phyloP scores from a whole-genome alignment of 2,888 invertebrate species.

The Drosophila meridionalis region DNA sequence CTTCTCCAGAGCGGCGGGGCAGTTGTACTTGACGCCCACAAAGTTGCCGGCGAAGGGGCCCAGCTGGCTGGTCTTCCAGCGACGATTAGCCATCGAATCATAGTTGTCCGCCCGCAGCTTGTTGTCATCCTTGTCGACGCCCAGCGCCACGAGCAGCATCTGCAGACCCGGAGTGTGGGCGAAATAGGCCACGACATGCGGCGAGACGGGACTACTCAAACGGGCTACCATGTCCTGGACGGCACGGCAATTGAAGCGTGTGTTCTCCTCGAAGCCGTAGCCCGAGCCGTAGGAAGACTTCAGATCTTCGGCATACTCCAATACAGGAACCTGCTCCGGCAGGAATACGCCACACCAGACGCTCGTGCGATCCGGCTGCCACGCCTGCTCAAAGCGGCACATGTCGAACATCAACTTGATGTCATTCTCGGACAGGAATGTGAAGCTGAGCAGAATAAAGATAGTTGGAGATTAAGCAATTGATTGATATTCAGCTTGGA shows the following conservation, averaged over 20 bases:
- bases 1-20: constrained; percentile 82
- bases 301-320: constrained; percentile 92
- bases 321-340: constrained; percentile 88
- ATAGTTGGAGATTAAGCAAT: background rate
- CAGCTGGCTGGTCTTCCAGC: constrained; percentile 89
- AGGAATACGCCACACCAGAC: constrained; percentile 93
- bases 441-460: constrained; percentile 65
- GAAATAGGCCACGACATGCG: constrained; percentile 89
- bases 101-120: constrained; percentile 89
- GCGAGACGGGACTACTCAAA: constrained; percentile 87
- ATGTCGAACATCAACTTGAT: constrained; percentile 90
- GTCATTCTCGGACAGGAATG: constrained; percentile 85
- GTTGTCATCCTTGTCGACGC: constrained; percentile 87
- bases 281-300: constrained; percentile 91
- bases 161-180: constrained; percentile 88
- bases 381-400: constrained; percentile 93
- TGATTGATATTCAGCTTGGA: too few species aligned
- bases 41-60: constrained; percentile 91
- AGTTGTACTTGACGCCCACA: constrained; percentile 90
- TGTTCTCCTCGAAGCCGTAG: constrained; percentile 88
- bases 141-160: constrained; percentile 88
- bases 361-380: constrained; percentile 88
- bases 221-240: constrained; percentile 90
- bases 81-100: constrained; percentile 86
- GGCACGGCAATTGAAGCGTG: constrained; percentile 89